phyloP scores from a whole-genome alignment of 2,888 invertebrate genomes.

The Callyntrura guangdongensis region DNA sequence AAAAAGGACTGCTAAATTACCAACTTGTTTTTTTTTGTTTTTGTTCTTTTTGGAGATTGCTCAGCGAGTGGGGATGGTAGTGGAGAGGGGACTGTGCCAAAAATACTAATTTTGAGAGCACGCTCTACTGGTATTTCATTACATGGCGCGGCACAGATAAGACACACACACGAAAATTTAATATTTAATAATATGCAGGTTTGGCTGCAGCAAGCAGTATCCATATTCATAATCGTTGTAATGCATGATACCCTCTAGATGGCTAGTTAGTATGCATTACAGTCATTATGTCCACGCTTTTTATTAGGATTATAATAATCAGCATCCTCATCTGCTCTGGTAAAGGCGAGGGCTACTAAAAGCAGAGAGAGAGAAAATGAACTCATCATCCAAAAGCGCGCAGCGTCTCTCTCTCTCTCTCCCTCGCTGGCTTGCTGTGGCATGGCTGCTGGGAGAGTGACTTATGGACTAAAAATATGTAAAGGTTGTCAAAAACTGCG shows the following conservation, averaged over 20 bases:
- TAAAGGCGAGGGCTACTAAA: no score
- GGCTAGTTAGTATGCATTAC: not conserved
- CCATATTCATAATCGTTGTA: constrained; percentile 27
- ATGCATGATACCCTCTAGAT: not conserved
- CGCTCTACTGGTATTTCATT: not conserved
- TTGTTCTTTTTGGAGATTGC: not conserved
- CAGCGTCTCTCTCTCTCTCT: not conserved
- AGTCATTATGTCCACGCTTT: constrained; percentile 51
- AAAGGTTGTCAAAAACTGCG: constrained; percentile 29
- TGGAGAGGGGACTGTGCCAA: not conserved
- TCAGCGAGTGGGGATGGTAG: not conserved
- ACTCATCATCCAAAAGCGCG: not conserved
- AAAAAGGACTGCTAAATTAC: not conserved
- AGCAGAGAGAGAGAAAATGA: not conserved
- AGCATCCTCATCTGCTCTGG: no score
- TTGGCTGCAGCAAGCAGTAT: not conserved
- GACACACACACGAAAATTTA: not conserved
- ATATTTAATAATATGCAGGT: not conserved
- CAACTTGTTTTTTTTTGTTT: constrained; percentile 34
- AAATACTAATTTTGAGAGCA: constrained; percentile 25
- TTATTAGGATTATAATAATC: constrained; percentile 31
- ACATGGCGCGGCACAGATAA: no score
- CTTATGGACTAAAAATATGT: not conserved
- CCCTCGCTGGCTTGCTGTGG: not conserved
- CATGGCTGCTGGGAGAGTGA: not conserved